Base-by-base conservation (phyloP, 2,797 vertebrate genomes). In the Antrozous pallidus region DNA sequence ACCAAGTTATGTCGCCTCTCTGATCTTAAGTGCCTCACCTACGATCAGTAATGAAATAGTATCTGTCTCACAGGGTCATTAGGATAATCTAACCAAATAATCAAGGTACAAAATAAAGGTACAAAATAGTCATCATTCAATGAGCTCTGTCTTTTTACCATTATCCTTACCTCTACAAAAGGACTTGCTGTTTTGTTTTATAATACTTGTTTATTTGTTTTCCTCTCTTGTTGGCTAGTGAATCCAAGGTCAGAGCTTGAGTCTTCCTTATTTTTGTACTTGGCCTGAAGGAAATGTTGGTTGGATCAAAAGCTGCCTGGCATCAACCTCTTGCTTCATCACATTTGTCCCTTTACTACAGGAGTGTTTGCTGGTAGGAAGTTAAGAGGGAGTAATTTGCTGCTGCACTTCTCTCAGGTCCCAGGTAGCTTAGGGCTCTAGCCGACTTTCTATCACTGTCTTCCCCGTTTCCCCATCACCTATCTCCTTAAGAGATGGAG, bases 181-280 rank as follows among this genome's bases (percentile, higher is more conserved):
- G 42, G 22, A 69, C 3, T 28, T 22, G 18, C 11, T 91, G 8
- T 69, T 78, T 95, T 90, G 1, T 33, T 63, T 45, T 69, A 31
- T 84, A 82, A 47, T 73, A 51, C 86, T 40, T 84, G 3, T 71
- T 61, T 89, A 31, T 61, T 93, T 82, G 18, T 20, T 92, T 94
- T 16, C 26, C 13, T 87, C 31, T 91, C 38, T 88, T 28, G 17
- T 33, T 78, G 40, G 26, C 42, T 70, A 14, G 10, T 61, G 33
- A 92, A 12, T 47, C 51, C 47, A 83, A 88, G 10, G 40, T 93
- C 49, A 93, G 33, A 94, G 47, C 11, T n/a, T 61, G 33, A 24
- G 54, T 89, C 31, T 94, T 69, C 77, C 13, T 77, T 74, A 88
- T 63, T 91, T 92, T 95, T 92, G 69, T 56, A 63, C n/a, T 90